Percentiles rank a stretch among this genome's conserved stretches.
Conservation (phyloP, 2,888 invertebrate species). For the Epicampocera succincta region DNA sequence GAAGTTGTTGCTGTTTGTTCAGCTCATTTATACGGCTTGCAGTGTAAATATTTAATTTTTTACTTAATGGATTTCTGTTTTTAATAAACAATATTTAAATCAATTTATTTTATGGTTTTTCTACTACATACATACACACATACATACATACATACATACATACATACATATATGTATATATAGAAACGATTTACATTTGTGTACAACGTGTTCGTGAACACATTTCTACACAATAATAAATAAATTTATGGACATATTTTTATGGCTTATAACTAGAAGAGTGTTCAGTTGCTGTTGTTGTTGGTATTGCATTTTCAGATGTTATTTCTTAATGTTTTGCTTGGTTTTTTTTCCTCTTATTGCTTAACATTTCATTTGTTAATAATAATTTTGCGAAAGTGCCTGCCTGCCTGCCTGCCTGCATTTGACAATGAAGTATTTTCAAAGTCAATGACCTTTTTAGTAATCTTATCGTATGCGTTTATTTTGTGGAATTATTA, state of each 20-base stretch:
- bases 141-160: neutral
- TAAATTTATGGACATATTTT: neutral
- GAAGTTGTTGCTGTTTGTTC: constrained; percentile 4
- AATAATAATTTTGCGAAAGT: constrained; percentile 57
- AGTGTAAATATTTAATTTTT: constrained; percentile 56
- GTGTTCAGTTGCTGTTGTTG: neutral
- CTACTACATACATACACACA: constrained; percentile 40
- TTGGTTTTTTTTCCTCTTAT: neutral
- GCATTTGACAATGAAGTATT: constrained; percentile 65
- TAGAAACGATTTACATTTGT: neutral
- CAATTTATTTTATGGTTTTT: constrained; percentile 59
- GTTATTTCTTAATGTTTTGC: constrained; percentile 44
- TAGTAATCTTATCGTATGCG: constrained; percentile 67
- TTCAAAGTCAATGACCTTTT: constrained; percentile 64
- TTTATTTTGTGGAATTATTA: constrained; percentile 44
- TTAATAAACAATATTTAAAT: constrained; percentile 63
- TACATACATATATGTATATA: no score
- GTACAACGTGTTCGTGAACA: neutral
- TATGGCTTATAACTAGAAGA: constrained; percentile 5
- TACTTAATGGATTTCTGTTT: constrained; percentile 44
- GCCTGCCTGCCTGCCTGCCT: constrained; percentile 38
- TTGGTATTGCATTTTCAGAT: constrained; percentile 38
- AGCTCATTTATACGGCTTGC: constrained; percentile 36
- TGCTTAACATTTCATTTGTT: constrained; percentile 39
- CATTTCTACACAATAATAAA: neutral